Percentiles rank a stretch among this genome's conserved stretches.
Conservation (phyloP, 2,113 vertebrate genomes). For the Eublepharis macularius region DNA sequence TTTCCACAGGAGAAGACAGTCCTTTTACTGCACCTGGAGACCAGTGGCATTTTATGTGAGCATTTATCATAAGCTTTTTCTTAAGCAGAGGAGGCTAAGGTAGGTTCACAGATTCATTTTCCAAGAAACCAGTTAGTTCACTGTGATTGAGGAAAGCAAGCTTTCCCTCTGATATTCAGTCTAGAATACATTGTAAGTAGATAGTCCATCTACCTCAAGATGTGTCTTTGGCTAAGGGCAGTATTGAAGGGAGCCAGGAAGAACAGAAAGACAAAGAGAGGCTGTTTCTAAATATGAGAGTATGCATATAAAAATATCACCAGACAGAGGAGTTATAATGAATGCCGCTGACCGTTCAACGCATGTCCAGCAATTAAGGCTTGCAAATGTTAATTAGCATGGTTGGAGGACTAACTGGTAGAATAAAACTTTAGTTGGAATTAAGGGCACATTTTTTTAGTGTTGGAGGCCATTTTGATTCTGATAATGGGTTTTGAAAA, state of each 20-base stretch:
- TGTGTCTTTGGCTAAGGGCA: slow-evolving; percentile 1
- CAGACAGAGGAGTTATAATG: not conserved
- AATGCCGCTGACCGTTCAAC: no score
- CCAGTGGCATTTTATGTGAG: not conserved
- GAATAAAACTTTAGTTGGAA: not conserved
- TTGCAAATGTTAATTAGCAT: not conserved
- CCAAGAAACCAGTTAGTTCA: not conserved
- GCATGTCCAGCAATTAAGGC: not conserved
- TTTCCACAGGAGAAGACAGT: no score
- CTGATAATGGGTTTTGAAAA: not conserved
- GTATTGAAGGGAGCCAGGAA: not conserved
- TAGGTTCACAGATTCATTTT: not conserved
- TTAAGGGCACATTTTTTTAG: not conserved
- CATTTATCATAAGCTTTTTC: not conserved
- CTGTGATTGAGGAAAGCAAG: not conserved
- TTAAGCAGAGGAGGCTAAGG: not conserved
- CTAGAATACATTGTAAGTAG: not conserved
- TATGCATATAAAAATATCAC: not conserved
- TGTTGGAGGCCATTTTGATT: not conserved
- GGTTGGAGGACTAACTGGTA: no score
- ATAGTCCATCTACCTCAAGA: not conserved
- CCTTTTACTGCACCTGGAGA: not conserved
- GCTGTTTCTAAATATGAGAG: not conserved
- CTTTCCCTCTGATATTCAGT: not conserved
- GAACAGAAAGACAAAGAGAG: not conserved